These are phyloP conservation scores for Diorhabda elongata DNA, from an alignment of 1,140 invertebrate genomes.

Conservation along the genomic window DNA sequence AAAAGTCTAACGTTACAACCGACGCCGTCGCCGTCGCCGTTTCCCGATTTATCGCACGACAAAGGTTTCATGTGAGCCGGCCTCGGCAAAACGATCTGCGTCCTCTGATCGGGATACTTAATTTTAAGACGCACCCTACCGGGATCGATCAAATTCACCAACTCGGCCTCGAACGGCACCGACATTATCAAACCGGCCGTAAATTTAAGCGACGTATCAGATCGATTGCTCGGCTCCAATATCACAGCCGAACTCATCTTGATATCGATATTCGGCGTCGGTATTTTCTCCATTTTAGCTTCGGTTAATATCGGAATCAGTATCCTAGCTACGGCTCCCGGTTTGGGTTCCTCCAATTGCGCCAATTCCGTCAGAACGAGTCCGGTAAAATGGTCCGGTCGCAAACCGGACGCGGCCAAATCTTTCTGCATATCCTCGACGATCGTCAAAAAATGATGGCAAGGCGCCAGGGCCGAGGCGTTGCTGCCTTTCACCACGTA, in stretches of 20 bases:
- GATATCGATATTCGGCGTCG: constrained; percentile 58
- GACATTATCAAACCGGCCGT: constrained; percentile 86
- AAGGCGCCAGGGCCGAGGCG: constrained; percentile 50
- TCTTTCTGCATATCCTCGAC: constrained; percentile 47
- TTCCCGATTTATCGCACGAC: constrained; percentile 39
- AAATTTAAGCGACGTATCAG: constrained; percentile 85
- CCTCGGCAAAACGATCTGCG: constrained; percentile 75
- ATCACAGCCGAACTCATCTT: constrained; percentile 76
- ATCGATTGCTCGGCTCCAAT: constrained; percentile 75
- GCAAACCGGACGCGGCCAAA: constrained; percentile 47
- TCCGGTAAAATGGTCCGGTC: constrained; percentile 73
- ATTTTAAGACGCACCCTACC: constrained; percentile 74
- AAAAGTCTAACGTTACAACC: constrained; percentile 70
- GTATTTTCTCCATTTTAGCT: constrained; percentile 57
- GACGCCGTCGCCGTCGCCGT: constrained; percentile 40
- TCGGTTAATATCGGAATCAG: constrained; percentile 73
- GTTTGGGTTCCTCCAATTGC: constrained; percentile 76
- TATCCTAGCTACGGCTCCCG: constrained; percentile 74
- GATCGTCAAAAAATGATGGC: constrained; percentile 47
- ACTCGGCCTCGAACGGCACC: constrained; percentile 79
- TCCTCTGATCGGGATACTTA: constrained; percentile 87
- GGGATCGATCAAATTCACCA: constrained; percentile 73
- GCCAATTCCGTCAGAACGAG: constrained; percentile 74
- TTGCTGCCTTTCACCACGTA: constrained; percentile 55
- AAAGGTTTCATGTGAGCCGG: constrained; percentile 63